Evolutionary conservation across 1,140 invertebrate genomes (phyloP), one percentile per base, ranked within the genome.

Genomic region (Drosophila bifasciata): DNA sequence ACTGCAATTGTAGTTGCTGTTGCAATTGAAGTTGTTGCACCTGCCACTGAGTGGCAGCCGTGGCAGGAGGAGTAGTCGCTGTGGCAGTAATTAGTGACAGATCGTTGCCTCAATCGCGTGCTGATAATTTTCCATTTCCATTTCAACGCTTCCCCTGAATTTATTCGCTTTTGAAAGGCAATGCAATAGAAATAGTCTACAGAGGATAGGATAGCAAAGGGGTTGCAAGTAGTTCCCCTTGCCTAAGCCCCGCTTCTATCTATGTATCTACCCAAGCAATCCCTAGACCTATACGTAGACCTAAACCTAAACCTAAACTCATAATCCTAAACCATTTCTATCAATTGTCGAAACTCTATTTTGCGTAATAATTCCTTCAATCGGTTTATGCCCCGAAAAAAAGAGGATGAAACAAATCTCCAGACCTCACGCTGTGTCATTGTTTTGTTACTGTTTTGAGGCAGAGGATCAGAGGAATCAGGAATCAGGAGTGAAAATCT

Each of bases 31-130:
- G 40, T 75, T 75, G 60, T 76, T 79, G 73, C 76, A 79, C 76
- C 76, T 79, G 76, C 67, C 68, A 58, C 11, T 1, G 4, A 36
- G 32, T 36, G 32, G 46, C 76, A 76, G 71, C 76, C 67, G 76
- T 52, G 71, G 17, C 28, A 11, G n/a, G 13, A 13, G 28, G 9
- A 9, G 28, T 2, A 13, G 32, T 11, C 32, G 32, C 52, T 36
- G 19, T 56, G 67, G 73, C 75, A 76, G 67, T 89, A 88, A 88
- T 88, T 88, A 88, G 83, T 88, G 86, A 88, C 83, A 88, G 84
- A 67, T 81, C 84, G 84, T 44, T 89, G 83, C 49, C 66, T 67
- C 69, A 86, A 88, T 86, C 81, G 83, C 83, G 83, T 88, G 83
- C 84, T 83, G 75, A 57, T 79, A 89, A 88, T 88, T 69, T 57